Evolutionary conservation across 2,113 vertebrate genomes (phyloP).

Genomic region (Clupea harengus): DNA sequence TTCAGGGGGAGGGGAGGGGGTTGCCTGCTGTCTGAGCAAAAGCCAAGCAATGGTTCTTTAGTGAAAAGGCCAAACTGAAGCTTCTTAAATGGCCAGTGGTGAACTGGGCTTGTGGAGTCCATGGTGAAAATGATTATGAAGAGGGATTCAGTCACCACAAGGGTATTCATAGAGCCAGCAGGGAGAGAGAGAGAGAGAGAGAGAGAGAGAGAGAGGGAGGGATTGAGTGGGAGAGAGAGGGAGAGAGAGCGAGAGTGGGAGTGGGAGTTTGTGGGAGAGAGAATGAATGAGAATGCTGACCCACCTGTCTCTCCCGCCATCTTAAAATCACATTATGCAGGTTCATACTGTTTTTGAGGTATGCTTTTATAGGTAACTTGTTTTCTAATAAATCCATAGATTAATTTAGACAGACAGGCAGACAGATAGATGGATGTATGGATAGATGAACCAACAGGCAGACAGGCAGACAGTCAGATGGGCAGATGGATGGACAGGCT

Average conservation of each 20-base stretch:
- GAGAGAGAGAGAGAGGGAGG: no score
- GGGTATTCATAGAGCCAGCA: not conserved
- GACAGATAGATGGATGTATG: not conserved
- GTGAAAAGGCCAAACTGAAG: not conserved
- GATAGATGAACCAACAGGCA: not conserved
- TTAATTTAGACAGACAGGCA: no score
- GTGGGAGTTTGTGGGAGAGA: not conserved
- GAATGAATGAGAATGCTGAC: not conserved
- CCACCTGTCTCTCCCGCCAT: not conserved
- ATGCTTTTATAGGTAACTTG: not conserved
- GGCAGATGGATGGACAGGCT: not conserved
- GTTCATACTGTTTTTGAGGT: not conserved
- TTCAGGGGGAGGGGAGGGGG: not conserved
- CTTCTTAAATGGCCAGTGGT: not conserved
- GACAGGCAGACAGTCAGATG: not conserved
- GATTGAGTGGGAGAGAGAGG: not conserved
- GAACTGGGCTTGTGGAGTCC: not conserved
- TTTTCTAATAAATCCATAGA: not conserved
- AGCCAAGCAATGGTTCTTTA: not conserved
- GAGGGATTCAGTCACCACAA: not conserved
- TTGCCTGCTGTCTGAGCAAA: not conserved
- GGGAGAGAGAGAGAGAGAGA: not conserved
- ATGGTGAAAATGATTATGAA: not conserved
- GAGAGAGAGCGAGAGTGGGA: not conserved
- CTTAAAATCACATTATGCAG: not conserved